Conservation (phyloP, 2,888 invertebrate genomes). For the Erebia epiphron region DNA sequence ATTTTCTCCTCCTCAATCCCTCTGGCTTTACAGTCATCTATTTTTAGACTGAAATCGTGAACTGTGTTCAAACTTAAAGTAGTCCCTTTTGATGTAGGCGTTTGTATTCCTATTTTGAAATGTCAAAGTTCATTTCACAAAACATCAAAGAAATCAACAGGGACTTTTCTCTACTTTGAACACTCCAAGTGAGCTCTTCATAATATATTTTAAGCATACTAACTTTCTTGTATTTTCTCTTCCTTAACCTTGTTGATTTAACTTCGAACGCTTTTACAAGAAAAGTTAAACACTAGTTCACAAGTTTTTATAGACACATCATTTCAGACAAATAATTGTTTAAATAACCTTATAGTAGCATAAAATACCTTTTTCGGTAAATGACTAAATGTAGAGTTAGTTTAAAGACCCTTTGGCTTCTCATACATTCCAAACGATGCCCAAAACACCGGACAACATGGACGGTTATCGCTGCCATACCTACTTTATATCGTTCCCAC, state of each 20-base stretch:
- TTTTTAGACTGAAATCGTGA: neutral
- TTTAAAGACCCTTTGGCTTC: too few species aligned
- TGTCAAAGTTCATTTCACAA: conserved; percentile 8
- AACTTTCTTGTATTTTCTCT: neutral
- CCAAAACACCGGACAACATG: too few species aligned
- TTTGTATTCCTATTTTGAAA: neutral
- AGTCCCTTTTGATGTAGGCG: neutral
- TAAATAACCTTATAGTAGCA: too few species aligned
- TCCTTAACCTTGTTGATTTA: neutral
- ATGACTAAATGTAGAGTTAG: too few species aligned
- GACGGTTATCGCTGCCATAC: too few species aligned
- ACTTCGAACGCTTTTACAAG: too few species aligned
- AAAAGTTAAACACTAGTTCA: too few species aligned
- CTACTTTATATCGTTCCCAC: too few species aligned
- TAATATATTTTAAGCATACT: neutral
- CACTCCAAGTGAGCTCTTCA: neutral
- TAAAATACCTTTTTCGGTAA: too few species aligned
- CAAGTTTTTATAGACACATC: too few species aligned
- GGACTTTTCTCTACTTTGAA: neutral
- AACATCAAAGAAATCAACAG: conserved; percentile 8
- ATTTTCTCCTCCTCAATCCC: neutral
- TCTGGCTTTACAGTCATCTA: neutral
- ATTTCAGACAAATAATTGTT: too few species aligned
- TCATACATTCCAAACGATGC: too few species aligned
- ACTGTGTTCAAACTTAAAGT: neutral